Evolutionary conservation across 2,113 vertebrate genomes (phyloP).

Genomic region (Morone saxatilis): DNA sequence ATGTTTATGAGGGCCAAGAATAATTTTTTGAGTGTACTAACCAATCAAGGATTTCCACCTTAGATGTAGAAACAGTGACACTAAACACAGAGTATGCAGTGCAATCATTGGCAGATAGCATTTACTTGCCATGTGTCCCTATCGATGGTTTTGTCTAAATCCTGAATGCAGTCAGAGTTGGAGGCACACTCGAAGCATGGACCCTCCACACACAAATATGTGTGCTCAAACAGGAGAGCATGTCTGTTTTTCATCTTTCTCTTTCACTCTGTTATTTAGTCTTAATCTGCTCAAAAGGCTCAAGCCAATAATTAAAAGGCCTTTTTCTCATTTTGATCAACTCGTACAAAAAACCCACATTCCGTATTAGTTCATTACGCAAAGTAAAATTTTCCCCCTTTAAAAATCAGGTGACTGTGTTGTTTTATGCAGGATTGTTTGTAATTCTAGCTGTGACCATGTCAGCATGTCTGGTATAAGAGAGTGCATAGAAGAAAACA

Average conservation of each 20-base stretch:
- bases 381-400: not conserved
- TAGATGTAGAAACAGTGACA: not conserved
- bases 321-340: constrained; percentile 19
- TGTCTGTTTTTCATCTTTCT: constrained; percentile 19
- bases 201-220: constrained; percentile 1
- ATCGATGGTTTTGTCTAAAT: not conserved
- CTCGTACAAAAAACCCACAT: constrained; percentile 34
- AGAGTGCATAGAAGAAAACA: constrained; percentile 40
- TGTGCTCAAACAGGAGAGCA: not conserved
- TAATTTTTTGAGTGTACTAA: too few species aligned
- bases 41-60: not conserved
- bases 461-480: constrained; percentile 47
- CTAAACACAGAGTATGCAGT: not conserved
- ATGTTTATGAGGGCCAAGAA: too few species aligned
- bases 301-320: constrained; percentile 15
- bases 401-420: constrained; percentile 35
- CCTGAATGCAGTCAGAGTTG: not conserved
- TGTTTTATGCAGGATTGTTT: constrained; percentile 32
- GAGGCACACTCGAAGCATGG: not conserved
- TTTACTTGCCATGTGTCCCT: too few species aligned
- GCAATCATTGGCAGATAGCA: not conserved
- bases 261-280: constrained; percentile 3
- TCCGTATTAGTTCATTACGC: constrained; percentile 32
- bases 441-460: constrained; percentile 42
- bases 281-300: constrained; percentile 20